Base-by-base conservation (phyloP, 1,140 invertebrate species). In the Cydia amplana region DNA sequence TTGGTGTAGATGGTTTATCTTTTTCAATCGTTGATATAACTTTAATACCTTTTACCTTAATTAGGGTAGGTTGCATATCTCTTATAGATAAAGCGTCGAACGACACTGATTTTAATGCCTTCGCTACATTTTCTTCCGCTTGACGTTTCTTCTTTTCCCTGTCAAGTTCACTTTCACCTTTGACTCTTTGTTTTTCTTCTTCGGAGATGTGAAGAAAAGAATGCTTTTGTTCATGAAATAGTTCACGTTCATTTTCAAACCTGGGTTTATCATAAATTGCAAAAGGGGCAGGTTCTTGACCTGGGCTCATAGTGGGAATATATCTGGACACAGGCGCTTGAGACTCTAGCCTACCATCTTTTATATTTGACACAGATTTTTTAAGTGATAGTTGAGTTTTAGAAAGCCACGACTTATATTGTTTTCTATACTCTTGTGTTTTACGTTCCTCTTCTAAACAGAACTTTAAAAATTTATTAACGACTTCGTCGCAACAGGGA, bases 201-300 rank as follows among this genome's bases (percentile, higher is more conserved):
- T 60, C 55, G 20, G 55, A 10, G 23, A 60, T 23, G 10, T 60
- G 20, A 60, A 60, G 55, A 60, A 60, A 60, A 60, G 55, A 60
- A 60, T 6, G 49, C 16, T 51, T 10, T 7, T 51, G 46, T n/a
- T 51, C 46, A 43, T 43, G 43, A 12, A 43, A 12, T 43, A 43
- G 43, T 43, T 12, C 43, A 43, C 10, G 9, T 51, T 51, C 16
- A n/a, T n/a, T 51, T 51, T 51, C 18, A n/a, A 51, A 6, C n/a
- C n/a, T n/a, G 16, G 49, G 49, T n/a, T n/a, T 60, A 9, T 60
- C 51, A 4, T 20, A 60, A 2, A 20, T 60, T 60, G 14, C n/a
- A 60, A 16, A 60, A 60, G 20, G 6, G 20, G 18, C 18, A 12
- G 18, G 1, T 9, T 60, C 18, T 18, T 60, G 51, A 20, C 14